Percentiles rank a stretch among this genome's conserved stretches.
Evolutionary conservation across 2,113 vertebrate genomes (phyloP).

Genomic region (Lepus europaeus): DNA sequence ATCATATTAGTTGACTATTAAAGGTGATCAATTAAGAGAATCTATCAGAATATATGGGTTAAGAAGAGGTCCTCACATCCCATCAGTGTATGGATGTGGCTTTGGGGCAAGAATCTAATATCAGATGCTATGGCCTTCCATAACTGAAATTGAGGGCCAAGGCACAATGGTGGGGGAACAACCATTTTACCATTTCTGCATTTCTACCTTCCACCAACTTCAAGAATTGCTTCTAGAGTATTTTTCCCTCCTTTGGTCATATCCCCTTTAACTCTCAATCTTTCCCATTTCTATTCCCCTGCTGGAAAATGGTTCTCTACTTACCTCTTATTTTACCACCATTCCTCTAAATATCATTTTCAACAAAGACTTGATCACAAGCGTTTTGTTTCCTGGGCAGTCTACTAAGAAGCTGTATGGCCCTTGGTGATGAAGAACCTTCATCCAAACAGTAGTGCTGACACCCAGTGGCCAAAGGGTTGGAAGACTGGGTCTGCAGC

Average conservation of each 20-base stretch:
- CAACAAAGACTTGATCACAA: not conserved
- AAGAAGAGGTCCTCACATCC: not conserved
- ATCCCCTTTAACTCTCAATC: not conserved
- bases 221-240: slow-evolving; percentile 32
- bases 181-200: slow-evolving; percentile 2
- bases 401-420: not conserved
- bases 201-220: slow-evolving; percentile 7
- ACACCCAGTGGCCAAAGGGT: not conserved
- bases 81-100: not conserved
- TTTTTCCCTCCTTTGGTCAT: not conserved
- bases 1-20: slow-evolving; percentile 23
- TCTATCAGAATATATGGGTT: not conserved
- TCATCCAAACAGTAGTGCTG: slow-evolving; percentile 41
- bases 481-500: not conserved
- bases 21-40: not conserved
- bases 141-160: not conserved
- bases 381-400: slow-evolving; percentile 18
- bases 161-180: not conserved
- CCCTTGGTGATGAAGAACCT: not conserved
- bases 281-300: not conserved
- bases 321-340: not conserved
- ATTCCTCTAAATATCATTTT: slow-evolving; percentile 11
- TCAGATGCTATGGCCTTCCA: not conserved
- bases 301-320: not conserved
- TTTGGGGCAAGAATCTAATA: not conserved